phyloP scores from a whole-genome alignment of 2,113 vertebrate genomes.

The Arvicanthis niloticus region DNA sequence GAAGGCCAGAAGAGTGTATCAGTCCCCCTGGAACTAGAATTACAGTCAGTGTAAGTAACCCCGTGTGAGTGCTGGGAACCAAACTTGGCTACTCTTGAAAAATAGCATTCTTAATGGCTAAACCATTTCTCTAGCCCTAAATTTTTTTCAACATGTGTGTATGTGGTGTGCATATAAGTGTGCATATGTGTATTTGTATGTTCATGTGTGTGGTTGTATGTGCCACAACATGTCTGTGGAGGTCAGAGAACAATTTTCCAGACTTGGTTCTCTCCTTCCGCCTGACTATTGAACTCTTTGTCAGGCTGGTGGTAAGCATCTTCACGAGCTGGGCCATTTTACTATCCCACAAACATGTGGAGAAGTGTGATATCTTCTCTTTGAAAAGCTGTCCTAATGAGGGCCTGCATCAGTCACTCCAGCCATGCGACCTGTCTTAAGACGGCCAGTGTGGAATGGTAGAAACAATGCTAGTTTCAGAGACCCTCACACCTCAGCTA shows the following conservation, averaged over 20 bases:
- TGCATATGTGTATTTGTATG: not conserved
- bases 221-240: not conserved
- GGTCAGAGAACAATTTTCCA: not conserved
- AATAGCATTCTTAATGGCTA: not conserved
- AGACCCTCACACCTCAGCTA: not conserved
- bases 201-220: not conserved
- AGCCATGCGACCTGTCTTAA: not conserved
- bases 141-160: not conserved
- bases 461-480: not conserved
- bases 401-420: not conserved
- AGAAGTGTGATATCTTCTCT: not conserved
- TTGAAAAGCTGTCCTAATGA: not conserved
- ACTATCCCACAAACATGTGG: not conserved
- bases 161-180: not conserved
- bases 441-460: not conserved
- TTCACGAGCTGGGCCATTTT: not conserved
- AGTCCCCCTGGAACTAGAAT: not conserved
- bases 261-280: not conserved
- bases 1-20: not conserved
- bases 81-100: not conserved
- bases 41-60: not conserved
- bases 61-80: not conserved
- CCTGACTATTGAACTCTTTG: not conserved
- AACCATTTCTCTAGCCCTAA: not conserved
- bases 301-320: not conserved